Conservation (phyloP, 1,140 invertebrate genomes). For the Amphibalanus amphitrite region DNA sequence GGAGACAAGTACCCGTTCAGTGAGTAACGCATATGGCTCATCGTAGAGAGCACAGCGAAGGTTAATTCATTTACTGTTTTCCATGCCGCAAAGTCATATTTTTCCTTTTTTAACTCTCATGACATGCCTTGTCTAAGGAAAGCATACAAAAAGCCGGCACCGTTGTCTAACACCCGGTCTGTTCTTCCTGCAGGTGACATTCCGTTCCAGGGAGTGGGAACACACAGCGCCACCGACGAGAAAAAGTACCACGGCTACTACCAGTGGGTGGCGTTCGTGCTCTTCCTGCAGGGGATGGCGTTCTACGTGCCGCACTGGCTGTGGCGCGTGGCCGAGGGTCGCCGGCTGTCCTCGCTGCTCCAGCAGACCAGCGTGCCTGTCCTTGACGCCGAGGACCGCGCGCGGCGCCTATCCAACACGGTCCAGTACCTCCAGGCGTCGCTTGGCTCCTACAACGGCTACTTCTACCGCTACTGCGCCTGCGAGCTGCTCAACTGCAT, state of each 20-base stretch:
- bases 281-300: slow-evolving; percentile 21
- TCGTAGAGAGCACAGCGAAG: too few species aligned
- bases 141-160: too few species aligned
- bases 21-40: too few species aligned
- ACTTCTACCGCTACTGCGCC: slow-evolving; percentile 23
- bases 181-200: too few species aligned
- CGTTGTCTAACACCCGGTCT: too few species aligned
- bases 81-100: too few species aligned
- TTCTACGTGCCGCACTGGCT: slow-evolving; percentile 24
- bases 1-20: too few species aligned
- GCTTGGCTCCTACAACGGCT: slow-evolving; percentile 5
- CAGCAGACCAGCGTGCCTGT: neutral
- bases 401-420: neutral
- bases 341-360: neutral
- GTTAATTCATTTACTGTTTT: too few species aligned
- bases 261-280: slow-evolving; percentile 43
- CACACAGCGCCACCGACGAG: too few species aligned
- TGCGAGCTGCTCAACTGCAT: slow-evolving; percentile 39
- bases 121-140: too few species aligned
- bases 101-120: too few species aligned
- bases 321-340: slow-evolving; percentile 31
- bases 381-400: neutral
- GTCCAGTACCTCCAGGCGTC: neutral
- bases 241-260: slow-evolving; percentile 69
- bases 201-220: neutral